Evolutionary conservation across 2,888 invertebrate species (phyloP), one percentile per base, ranked within the genome.

Genomic region (Ormyrus nitidulus): DNA sequence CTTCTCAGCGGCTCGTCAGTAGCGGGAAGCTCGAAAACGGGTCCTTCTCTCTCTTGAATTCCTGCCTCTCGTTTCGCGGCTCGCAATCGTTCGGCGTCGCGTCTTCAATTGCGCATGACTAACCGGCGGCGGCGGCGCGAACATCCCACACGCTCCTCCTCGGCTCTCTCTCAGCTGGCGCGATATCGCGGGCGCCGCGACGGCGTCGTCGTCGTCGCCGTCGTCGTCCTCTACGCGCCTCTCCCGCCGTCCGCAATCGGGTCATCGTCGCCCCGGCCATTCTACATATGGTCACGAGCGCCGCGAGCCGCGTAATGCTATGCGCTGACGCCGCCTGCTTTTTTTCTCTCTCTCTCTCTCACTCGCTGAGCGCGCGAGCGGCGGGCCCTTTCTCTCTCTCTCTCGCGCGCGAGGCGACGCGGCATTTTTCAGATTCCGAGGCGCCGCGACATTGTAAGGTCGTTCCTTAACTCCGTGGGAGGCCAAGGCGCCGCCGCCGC

Each of bases 221-320:
- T 6, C 73, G 70, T 13, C 86, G 74, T 9, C 83, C 70, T 9
- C 3, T 54, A 13, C 34, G 71, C 74, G 79, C 85, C 83, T 84
- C 84, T 34, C 11, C 11, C 19, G 53, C 49, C 19, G 6, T 10
- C 34, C 83, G 85, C 86, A 87, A 86, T 84, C 87, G 82, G 86
- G 87, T 87, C 87, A 86, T 84, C 87, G 76, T 70, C 82, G 83
- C 34, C 49, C 9, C 9, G 62, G 49, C 49, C 70, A 54, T 76
- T 73, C 80, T 80, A 80, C 80, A 64, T 80, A 80, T 80, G 80
- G 80, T 80, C 72, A 72, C 49, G 10, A 6, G 34, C 34, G 58
- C 34, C 10, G 44, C 34, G 56, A 19, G 54, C 9, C 49, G 61
- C 51, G 53, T 68, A 34, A 34, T 34, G 34, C 34, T 68, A 54